These are phyloP conservation scores for Aphelinus atriplicis DNA, from an alignment of 1,140 invertebrate species.

Conservation along the genomic window DNA sequence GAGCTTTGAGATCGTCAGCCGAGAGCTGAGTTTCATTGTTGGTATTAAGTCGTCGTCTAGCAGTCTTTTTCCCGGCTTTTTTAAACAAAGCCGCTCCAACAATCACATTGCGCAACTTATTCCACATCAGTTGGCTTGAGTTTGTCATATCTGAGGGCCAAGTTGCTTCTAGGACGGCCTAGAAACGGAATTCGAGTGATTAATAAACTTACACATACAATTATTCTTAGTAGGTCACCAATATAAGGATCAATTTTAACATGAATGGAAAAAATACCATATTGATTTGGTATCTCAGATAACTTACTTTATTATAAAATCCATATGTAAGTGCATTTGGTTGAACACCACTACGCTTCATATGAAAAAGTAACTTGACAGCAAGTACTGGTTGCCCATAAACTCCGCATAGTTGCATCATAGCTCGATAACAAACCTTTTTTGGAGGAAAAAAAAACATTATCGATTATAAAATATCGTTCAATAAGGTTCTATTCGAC, in stretches of 20 bases:
- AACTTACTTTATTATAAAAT: conserved; percentile 67
- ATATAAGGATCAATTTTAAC: neutral
- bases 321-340: conserved; percentile 99
- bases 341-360: conserved; percentile 93
- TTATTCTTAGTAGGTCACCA: conserved; percentile 15
- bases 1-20: conserved; percentile 52
- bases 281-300: neutral
- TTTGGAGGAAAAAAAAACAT: neutral
- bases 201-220: conserved; percentile 15
- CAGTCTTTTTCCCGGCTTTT: conserved; percentile 73
- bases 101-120: conserved; percentile 92
- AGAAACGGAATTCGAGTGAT: conserved; percentile 9
- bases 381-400: conserved; percentile 94
- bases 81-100: conserved; percentile 89
- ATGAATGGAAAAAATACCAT: too few relatives aligned
- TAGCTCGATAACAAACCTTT: conserved; percentile 94
- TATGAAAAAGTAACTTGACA: conserved; percentile 92
- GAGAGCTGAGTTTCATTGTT: conserved; percentile 55
- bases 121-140: conserved; percentile 88
- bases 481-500: neutral
- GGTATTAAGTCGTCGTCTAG: conserved; percentile 63
- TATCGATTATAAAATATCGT: conserved; percentile 18
- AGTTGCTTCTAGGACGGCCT: conserved; percentile 90
- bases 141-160: conserved; percentile 91
- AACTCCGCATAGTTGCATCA: conserved; percentile 98